These are phyloP conservation scores for Novumbra hubbsi DNA, from an alignment of 2,797 vertebrate species.

Conservation along the genomic window DNA sequence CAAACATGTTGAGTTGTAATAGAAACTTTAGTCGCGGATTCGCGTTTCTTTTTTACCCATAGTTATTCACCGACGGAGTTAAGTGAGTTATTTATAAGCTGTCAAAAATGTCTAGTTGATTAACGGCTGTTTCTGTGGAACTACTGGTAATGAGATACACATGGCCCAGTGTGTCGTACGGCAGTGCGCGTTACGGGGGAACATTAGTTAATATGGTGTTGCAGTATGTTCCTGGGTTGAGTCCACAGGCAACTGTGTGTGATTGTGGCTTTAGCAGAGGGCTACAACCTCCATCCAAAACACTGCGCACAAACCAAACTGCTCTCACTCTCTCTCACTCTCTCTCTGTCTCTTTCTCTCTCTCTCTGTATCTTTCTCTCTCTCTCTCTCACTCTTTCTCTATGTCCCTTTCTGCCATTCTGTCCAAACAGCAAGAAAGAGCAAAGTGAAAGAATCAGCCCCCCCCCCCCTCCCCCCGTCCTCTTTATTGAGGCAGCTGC, in stretches of 20 bases:
- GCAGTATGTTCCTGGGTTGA: background rate
- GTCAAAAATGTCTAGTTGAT: no score
- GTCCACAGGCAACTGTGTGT: background rate
- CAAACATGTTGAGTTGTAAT: no score
- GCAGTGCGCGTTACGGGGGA: no score
- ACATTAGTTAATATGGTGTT: no score
- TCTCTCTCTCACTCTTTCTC: background rate
- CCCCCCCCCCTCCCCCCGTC: background rate
- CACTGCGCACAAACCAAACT: constrained; percentile 24
- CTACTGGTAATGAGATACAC: no score
- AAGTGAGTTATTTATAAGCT: no score
- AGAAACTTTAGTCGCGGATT: no score
- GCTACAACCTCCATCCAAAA: constrained; percentile 40
- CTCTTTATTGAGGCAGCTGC: constrained; percentile 1
- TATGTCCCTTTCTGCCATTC: constrained; percentile 3
- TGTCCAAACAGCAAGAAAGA: background rate
- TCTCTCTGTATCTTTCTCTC: no score
- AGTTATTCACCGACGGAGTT: no score
- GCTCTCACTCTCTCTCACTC: background rate
- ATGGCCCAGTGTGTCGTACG: no score
- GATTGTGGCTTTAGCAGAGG: constrained; percentile 19
- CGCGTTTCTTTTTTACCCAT: no score
- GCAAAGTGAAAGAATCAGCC: background rate
- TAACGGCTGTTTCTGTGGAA: no score
- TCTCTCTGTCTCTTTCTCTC: background rate